phyloP scores from a whole-genome alignment of 2,888 invertebrate species.

The Spodoptera littoralis region DNA sequence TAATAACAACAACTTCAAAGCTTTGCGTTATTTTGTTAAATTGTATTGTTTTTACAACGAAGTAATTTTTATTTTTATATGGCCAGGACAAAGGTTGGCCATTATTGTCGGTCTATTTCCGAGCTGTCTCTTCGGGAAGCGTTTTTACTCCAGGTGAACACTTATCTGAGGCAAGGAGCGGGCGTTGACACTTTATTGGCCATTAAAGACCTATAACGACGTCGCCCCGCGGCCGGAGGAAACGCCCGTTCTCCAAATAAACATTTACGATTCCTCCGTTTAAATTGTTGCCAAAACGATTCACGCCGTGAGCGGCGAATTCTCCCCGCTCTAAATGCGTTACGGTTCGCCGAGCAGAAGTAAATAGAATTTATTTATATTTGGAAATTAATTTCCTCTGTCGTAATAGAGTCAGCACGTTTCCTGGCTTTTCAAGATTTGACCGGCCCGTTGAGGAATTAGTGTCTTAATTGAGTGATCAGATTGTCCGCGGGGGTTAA shows the following conservation, averaged over 20 bases:
- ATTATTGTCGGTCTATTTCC: slow-evolving; percentile 37
- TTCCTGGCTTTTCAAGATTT: slow-evolving; percentile 71
- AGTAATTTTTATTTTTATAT: slow-evolving; percentile 30
- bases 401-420: slow-evolving; percentile 75
- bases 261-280: slow-evolving; percentile 85
- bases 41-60: slow-evolving; percentile 10
- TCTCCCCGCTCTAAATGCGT: slow-evolving; percentile 79
- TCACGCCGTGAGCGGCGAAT: slow-evolving; percentile 75
- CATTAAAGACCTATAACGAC: slow-evolving; percentile 86
- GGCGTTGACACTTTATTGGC: slow-evolving; percentile 85
- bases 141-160: slow-evolving; percentile 76
- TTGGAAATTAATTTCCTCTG: slow-evolving; percentile 82
- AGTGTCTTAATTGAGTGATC: slow-evolving; percentile 50
- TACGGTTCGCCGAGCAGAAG: slow-evolving; percentile 82
- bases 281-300: slow-evolving; percentile 86
- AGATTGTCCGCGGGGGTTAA: slow-evolving; percentile 13
- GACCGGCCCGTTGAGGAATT: slow-evolving; percentile 65
- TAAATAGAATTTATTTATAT: slow-evolving; percentile 87
- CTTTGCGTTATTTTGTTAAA: slow-evolving; percentile 17
- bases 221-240: slow-evolving; percentile 76
- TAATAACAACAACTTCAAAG: slow-evolving; percentile 17
- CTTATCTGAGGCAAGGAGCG: slow-evolving; percentile 74
- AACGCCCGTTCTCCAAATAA: slow-evolving; percentile 81
- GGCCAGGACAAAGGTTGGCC: slow-evolving; percentile 28
- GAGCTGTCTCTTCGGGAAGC: slow-evolving; percentile 35